Percentiles rank a stretch among this genome's conserved stretches.
These are phyloP conservation scores for Latrodectus geometricus DNA, from an alignment of 1,140 invertebrate genomes.

Conservation along the genomic window DNA sequence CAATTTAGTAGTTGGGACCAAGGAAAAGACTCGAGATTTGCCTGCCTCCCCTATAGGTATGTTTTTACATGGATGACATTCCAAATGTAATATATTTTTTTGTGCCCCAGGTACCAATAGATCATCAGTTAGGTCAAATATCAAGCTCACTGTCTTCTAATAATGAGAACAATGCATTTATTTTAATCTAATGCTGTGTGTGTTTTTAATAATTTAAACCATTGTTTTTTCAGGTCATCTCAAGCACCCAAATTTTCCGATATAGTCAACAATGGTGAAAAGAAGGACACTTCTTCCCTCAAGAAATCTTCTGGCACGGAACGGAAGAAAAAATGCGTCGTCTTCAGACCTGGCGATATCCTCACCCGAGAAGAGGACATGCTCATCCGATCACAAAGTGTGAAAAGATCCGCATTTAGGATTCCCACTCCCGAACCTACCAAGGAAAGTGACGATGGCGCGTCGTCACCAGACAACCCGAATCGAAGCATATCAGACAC, in stretches of 20 bases:
- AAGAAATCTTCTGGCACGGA: not conserved
- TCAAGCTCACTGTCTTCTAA: no score
- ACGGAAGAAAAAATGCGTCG: slow-evolving; percentile 15
- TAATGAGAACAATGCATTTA: no score
- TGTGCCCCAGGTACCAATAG: no score
- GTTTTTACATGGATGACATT: no score
- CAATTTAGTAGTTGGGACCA: no score
- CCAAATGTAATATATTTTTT: no score
- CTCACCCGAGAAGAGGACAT: slow-evolving; percentile 1
- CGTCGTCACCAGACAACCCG: slow-evolving; percentile 2
- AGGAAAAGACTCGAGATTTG: no score
- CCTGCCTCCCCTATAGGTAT: no score
- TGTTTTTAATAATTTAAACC: no score
- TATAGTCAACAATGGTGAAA: slow-evolving; percentile 60
- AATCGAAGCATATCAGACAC: not conserved
- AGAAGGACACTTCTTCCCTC: slow-evolving; percentile 9
- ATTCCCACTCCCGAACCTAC: not conserved
- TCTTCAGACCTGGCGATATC: slow-evolving; percentile 24
- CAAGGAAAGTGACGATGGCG: slow-evolving; percentile 9
- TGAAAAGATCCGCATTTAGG: not conserved
- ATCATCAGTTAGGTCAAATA: no score
- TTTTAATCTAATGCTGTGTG: no score
- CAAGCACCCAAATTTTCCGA: slow-evolving; percentile 64
- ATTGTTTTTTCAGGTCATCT: not conserved
- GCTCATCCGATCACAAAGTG: not conserved